A percentile compares a stretch with the other conserved stretches of the same genome.
Evolutionary conservation across 2,888 invertebrate genomes (phyloP).

Genomic region (Melipona beecheii): DNA sequence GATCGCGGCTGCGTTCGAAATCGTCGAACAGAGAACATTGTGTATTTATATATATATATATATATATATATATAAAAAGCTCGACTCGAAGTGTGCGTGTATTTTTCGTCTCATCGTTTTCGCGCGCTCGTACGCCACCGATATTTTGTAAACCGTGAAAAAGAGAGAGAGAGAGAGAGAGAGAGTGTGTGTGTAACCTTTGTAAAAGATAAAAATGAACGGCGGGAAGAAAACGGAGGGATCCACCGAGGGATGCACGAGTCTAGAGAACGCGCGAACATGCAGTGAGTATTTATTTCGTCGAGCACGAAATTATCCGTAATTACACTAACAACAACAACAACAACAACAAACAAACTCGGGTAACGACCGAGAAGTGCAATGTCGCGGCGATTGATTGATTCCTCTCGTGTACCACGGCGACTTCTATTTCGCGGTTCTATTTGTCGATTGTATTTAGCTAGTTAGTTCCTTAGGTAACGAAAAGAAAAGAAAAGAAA

Average conservation of each 20-base stretch:
- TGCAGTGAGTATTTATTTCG: not conserved
- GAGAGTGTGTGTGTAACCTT: constrained; percentile 9
- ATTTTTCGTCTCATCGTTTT: constrained; percentile 54
- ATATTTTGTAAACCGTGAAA: constrained; percentile 48
- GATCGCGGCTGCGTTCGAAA: constrained; percentile 37
- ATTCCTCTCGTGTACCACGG: constrained; percentile 16
- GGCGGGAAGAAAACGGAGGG: not conserved
- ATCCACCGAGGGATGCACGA: not conserved
- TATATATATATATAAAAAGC: constrained; percentile 45
- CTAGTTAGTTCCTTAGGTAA: constrained; percentile 53
- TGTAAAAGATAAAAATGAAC: constrained; percentile 9
- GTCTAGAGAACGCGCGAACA: too few relatives aligned
- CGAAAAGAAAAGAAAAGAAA: too few relatives aligned
- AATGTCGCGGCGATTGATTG: constrained; percentile 36
- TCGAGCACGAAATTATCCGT: constrained; percentile 1
- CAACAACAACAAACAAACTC: too few relatives aligned
- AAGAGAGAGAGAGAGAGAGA: too few relatives aligned
- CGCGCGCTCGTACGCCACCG: constrained; percentile 56
- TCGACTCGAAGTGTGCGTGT: constrained; percentile 47
- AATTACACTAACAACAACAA: too few relatives aligned
- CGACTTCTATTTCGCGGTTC: constrained; percentile 18
- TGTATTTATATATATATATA: constrained; percentile 66
- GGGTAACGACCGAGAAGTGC: constrained; percentile 19
- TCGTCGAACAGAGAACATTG: constrained; percentile 48
- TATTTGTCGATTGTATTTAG: constrained; percentile 50